Evolutionary conservation across 2,888 invertebrate genomes (phyloP).

Genomic region (Tribolium freemani): DNA sequence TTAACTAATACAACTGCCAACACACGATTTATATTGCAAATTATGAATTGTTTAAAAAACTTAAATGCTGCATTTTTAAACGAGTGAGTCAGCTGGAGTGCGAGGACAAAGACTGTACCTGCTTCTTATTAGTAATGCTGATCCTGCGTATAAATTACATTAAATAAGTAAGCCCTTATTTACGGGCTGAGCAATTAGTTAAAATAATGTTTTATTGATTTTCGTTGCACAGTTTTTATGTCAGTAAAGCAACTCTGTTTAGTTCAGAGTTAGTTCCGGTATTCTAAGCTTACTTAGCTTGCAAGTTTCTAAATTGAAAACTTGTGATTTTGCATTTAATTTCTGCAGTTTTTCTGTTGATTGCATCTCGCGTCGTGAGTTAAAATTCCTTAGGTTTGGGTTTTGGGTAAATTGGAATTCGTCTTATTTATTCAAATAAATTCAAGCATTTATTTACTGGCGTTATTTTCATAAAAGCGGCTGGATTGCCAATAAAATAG

Average conservation of each 20-base stretch:
- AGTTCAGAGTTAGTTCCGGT: no score
- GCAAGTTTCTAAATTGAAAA: no score
- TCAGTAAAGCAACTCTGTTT: no score
- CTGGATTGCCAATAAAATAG: slow-evolving; percentile 29
- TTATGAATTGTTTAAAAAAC: no score
- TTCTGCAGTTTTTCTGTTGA: no score
- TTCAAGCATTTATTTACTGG: neutral
- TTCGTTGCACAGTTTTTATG: neutral
- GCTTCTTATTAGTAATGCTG: slow-evolving; percentile 1
- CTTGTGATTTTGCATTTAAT: no score
- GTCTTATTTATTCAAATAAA: neutral
- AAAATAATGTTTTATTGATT: neutral
- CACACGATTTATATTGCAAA: neutral
- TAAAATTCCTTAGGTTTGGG: no score
- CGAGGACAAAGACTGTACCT: slow-evolving; percentile 2
- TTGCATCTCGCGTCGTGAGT: no score
- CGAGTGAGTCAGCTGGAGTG: neutral
- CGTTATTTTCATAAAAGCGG: slow-evolving; percentile 21
- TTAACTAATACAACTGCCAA: neutral
- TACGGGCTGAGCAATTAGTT: neutral
- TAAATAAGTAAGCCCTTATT: slow-evolving; percentile 1
- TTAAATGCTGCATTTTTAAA: neutral
- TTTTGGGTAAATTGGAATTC: neutral
- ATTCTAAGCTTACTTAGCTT: no score
- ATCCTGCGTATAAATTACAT: slow-evolving; percentile 1